These are phyloP conservation scores for Laticauda laticaudata DNA, from an alignment of 2,113 vertebrate genomes.

Conservation along the genomic window DNA sequence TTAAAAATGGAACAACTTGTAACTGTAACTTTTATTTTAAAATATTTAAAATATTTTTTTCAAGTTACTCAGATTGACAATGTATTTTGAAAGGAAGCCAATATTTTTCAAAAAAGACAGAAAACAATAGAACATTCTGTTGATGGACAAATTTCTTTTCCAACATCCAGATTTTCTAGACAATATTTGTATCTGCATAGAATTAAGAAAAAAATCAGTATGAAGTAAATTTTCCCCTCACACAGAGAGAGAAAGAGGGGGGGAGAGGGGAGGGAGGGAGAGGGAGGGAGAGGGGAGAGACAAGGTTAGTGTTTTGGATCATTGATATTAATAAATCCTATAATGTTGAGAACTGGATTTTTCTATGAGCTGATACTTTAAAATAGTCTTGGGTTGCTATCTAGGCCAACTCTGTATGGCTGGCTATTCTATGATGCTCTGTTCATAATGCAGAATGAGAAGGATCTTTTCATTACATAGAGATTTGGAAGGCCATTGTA, in stretches of 20 bases:
- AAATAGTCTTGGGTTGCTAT: slow-evolving; percentile 28
- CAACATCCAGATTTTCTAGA: neutral
- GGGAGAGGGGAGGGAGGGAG: too few relatives aligned
- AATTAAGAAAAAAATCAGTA: neutral
- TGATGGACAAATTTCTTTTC: neutral
- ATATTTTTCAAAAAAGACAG: neutral
- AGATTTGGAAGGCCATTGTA: neutral
- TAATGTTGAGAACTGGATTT: neutral
- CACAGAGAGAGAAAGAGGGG: too few relatives aligned
- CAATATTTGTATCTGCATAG: neutral
- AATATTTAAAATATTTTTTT: neutral
- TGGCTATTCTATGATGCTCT: neutral
- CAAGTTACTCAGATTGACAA: neutral
- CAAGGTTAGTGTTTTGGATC: neutral
- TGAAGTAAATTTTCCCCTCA: neutral
- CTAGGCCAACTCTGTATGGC: slow-evolving; percentile 4
- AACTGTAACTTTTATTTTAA: neutral
- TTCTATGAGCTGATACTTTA: neutral
- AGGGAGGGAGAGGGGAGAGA: neutral
- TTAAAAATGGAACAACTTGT: neutral
- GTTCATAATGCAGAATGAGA: neutral
- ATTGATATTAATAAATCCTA: slow-evolving; percentile 6
- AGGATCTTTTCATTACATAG: neutral
- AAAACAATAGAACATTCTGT: neutral
- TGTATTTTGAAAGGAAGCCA: neutral